These are phyloP conservation scores for Melospiza georgiana DNA, from an alignment of 2,113 vertebrate species.

Conservation along the genomic window DNA sequence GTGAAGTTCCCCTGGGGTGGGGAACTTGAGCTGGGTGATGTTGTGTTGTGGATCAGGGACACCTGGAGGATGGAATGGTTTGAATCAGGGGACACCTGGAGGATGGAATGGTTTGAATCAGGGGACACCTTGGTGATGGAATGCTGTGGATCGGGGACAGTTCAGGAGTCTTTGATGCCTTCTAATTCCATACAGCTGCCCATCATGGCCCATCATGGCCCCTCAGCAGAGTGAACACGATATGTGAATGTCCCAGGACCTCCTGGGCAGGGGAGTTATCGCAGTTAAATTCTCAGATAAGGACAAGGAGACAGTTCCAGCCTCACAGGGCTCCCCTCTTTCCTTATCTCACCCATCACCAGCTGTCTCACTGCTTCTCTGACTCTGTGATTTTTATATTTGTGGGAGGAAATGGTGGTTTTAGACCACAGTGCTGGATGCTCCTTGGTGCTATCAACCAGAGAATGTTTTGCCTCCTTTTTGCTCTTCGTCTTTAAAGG, in stretches of 20 bases:
- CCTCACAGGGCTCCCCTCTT: accelerated
- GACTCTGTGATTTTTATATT: not conserved
- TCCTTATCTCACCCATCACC: not conserved
- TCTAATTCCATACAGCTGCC: accelerated
- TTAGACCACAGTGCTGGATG: not conserved
- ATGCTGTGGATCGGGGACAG: not conserved
- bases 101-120: not conserved
- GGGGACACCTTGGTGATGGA: accelerated
- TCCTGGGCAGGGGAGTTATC: not conserved
- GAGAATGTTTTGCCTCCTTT: not conserved
- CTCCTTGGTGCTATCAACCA: not conserved
- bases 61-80: accelerated
- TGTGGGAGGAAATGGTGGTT: not conserved
- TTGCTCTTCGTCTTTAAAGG: not conserved
- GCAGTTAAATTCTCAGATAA: not conserved
- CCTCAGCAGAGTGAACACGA: not conserved
- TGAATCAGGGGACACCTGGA: not conserved
- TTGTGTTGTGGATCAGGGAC: not conserved
- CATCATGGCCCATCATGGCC: not conserved
- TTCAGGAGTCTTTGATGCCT: accelerated
- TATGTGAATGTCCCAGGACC: accelerated
- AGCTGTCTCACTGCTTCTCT: not conserved
- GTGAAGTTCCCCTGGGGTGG: not conserved
- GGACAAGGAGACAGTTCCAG: not conserved
- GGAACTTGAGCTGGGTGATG: accelerated